These are phyloP conservation scores for Aythya baeri DNA, from an alignment of 2,113 vertebrate species.

Conservation along the genomic window DNA sequence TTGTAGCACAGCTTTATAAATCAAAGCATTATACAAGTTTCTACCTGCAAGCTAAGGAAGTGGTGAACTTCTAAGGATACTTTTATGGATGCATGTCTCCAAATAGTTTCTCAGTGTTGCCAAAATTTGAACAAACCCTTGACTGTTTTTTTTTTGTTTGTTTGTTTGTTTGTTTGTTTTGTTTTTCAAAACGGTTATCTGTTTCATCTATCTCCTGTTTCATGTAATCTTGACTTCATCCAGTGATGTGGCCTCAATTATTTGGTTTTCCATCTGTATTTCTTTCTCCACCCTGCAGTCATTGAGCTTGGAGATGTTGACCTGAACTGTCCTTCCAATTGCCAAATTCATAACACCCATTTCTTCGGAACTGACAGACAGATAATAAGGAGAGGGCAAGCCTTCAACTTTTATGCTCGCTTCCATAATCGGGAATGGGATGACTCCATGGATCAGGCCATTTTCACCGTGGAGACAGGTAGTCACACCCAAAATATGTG, in stretches of 20 bases:
- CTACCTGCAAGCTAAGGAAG: background rate
- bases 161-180: background rate
- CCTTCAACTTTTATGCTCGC: constrained; percentile 48
- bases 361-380: constrained; percentile 54
- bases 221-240: background rate
- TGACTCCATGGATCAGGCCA: constrained; percentile 17
- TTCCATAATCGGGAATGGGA: constrained; percentile 67
- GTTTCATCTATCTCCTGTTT: background rate
- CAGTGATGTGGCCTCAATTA: background rate
- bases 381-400: constrained; percentile 51
- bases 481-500: background rate
- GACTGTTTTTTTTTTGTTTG: background rate
- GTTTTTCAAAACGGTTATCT: background rate
- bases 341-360: constrained; percentile 38
- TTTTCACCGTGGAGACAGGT: constrained; percentile 60
- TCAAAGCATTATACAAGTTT: background rate
- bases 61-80: background rate
- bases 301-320: constrained; percentile 56
- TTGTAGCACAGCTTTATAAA: background rate
- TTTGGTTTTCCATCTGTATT: background rate
- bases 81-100: background rate
- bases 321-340: constrained; percentile 64
- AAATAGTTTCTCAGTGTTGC: background rate
- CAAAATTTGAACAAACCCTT: background rate
- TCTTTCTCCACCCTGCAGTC: constrained; percentile 38